Base-by-base conservation (phyloP, 2,797 vertebrate genomes). In the Gephyroberyx darwinii region DNA sequence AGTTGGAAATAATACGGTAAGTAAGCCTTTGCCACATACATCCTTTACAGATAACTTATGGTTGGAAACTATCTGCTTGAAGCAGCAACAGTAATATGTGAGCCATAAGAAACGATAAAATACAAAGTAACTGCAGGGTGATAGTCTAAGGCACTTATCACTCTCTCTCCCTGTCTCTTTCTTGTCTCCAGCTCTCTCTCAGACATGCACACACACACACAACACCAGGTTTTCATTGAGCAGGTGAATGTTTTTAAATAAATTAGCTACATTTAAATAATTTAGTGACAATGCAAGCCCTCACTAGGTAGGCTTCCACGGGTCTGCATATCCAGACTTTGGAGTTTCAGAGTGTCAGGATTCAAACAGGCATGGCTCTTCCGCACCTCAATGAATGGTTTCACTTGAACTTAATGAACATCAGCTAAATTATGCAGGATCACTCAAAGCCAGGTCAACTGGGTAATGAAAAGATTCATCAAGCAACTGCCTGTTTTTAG, bases 231-330 rank as follows among this genome's bases (percentile, higher is more conserved):
- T 70, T 20, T 37, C n/a, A 22, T 51, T 55, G 35, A 54, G 65
- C 70, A 61, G 59, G 68, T 65, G 39, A 65, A 79, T 10, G 65
- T 70, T 66, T 69, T 52, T 64, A 30, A 69, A 47, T 60, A 31
- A 53, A 67, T 67, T 41, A 53, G 43, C 41, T 16, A 9, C n/a
- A 41, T 59, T 50, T 80, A 33, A 80, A 81, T 78, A 71, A 80
- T 81, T 79, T 26, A 80, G 47, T 5, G 14, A 54, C 30, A 26
- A 61, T 64, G 52, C 52, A 51, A 76, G 59, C 52, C 65, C 56
- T 43, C 57, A 65, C 41, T 5, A 62, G 59, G 14, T 39, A 10
- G n/a, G 22, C 3, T 52, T 75, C 41, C 31, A 58, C 39, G 55
- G 39, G 68, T 79, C 54, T 55, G 66, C 57, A 20, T 41, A 60